A percentile compares a stretch with the other conserved stretches of the same genome.
These are phyloP conservation scores for Chaenodraco wilsoni DNA, from an alignment of 2,797 vertebrate species.

Conservation along the genomic window DNA sequence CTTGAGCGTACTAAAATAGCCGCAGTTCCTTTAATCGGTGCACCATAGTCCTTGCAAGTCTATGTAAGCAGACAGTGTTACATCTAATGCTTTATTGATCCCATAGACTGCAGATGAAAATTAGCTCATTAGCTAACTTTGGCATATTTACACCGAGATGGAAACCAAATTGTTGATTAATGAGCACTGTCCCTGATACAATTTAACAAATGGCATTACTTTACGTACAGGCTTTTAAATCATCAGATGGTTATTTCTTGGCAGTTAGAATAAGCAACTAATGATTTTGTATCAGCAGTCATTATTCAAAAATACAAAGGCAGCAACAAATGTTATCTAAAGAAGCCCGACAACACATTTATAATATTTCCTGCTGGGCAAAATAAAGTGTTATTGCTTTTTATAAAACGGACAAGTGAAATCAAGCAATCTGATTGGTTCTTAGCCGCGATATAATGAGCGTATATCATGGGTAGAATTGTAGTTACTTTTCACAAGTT, in stretches of 20 bases:
- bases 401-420: too few species aligned
- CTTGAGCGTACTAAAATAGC: neutral
- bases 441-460: too few species aligned
- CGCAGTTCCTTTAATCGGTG: neutral
- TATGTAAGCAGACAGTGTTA: neutral
- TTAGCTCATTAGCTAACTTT: neutral
- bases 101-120: neutral
- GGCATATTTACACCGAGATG: too few species aligned
- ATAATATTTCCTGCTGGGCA: neutral
- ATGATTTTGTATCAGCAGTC: conserved; percentile 2
- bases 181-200: neutral
- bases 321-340: neutral
- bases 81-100: neutral
- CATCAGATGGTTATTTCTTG: neutral
- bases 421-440: too few species aligned
- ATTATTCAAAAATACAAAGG: conserved; percentile 3
- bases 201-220: neutral
- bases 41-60: neutral
- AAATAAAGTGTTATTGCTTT: neutral
- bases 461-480: too few species aligned
- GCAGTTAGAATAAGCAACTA: neutral
- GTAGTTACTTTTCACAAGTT: too few species aligned
- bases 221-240: neutral
- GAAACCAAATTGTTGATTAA: too few species aligned
- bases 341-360: neutral